Base-by-base conservation (phyloP, 2,888 invertebrate species). In the Pimpla rufipes region DNA sequence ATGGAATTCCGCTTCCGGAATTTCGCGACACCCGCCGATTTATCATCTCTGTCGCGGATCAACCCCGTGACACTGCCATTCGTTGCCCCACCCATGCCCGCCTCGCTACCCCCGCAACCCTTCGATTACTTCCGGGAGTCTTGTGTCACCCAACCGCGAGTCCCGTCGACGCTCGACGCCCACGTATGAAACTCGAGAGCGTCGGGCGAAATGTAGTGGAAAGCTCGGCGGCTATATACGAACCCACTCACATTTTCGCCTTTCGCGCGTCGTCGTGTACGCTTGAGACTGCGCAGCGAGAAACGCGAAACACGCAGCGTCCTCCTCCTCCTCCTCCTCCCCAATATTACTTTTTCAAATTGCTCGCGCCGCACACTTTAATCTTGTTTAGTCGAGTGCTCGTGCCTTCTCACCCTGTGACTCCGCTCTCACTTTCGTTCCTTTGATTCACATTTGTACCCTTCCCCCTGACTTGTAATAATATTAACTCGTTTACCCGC, bases 1-100 rank as follows among this genome's bases (percentile, higher is more conserved):
- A 57, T 66, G 47, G 57, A 47, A 79, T 71, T 67, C 23, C 21
- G 55, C 66, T 67, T 67, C 66, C 66, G 57, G 73, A 73, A 73
- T 79, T 79, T 57, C 45, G 55, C 21, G 37, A 37, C 37, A 37
- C 13, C 55, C 11, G 21, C 11, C 79, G 57, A 73, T 73, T 73
- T 55, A 35, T 57, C 55, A 62, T 62, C 50, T 18, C 18, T 42
- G 59, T 73, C 35, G 47, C 29, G 73, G 21, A 23, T 21, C 71
- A 57, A 45, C 18, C 13, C 18, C 52, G 52, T 52, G 10, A 13
- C 37, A 55, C 42, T 21, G 71, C 29, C 29, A 29, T 5, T 29
- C 29, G 3, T 5, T 29, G 3, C 5, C 29, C 29, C 29, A 3
- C 29, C 29, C 5, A n/a, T 37, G 55, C n/a, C 29, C 71, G 40